Base-by-base conservation (phyloP, 2,113 vertebrate genomes). In the Gnathonemus echidnorhynchus region DNA sequence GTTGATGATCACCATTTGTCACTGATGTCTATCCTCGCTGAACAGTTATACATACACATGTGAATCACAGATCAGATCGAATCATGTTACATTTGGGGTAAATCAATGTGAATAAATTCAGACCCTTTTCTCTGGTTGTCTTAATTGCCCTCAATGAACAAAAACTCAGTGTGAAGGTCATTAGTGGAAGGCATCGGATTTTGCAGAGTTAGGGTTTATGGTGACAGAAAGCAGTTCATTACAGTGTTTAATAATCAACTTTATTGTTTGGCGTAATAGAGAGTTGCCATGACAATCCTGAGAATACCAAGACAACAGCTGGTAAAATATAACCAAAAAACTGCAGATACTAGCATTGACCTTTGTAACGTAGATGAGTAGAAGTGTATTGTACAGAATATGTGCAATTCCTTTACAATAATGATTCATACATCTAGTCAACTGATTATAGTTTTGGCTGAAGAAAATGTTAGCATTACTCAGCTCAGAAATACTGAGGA, bases 221-320 rank as follows among this genome's bases (percentile, higher is more conserved):
- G 10, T 84, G 27, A 52, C 39, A 4, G 48, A 31, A 80, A 83
- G 48, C 8, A 5, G 35, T 45, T 89, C 48, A 21, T 21, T 17
- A 6, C 88, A 39, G 27, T 31, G 88, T 53, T 35, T 89, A 89
- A 89, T 84, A 53, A 58, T 89, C 88, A n/a, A 84, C 70, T n/a
- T 89, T 27, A 24, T 48, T 53, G 70, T 74, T 53, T 52, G 31
- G 50, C 8, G 88, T 42, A 31, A 56, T 8, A 83, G 46, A 42
- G 1, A 42, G 88, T 89, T 56, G 88, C 70, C 88, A 89, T 89
- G 50, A 84, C 88, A 17, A 89, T 31, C 88, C 27, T 24, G 45
- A 48, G 66, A 66, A 74, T 42, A 35, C 66, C 66, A 50, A 50
- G n/a, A 87, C 74, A 19, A 35, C 70, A 42, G 31, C 13, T 45